These are phyloP conservation scores for Tipula lateralis DNA, from an alignment of 2,888 invertebrate genomes.

Conservation along the genomic window DNA sequence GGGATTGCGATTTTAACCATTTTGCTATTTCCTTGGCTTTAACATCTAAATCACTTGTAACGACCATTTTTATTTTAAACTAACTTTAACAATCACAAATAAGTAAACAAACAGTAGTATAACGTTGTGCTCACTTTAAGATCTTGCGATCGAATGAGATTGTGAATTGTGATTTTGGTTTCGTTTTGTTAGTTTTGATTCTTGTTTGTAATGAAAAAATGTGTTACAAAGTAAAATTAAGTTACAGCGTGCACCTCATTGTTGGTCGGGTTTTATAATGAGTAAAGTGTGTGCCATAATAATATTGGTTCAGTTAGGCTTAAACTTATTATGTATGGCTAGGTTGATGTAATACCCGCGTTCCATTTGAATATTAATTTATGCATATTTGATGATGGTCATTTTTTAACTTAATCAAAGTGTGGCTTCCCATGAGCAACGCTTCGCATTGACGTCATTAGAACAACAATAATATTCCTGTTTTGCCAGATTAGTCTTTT, in stretches of 20 bases:
- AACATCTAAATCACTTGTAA: not conserved
- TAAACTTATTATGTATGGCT: no score
- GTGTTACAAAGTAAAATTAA: not conserved
- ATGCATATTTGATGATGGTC: no score
- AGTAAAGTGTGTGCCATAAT: no score
- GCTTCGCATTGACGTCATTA: no score
- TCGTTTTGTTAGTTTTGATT: not conserved
- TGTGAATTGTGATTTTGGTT: not conserved
- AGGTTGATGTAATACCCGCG: no score
- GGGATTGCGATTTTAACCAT: slow-evolving; percentile 61
- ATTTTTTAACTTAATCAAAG: no score
- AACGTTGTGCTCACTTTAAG: not conserved
- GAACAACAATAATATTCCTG: no score
- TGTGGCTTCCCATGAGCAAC: no score
- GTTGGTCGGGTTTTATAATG: not conserved
- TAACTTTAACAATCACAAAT: not conserved
- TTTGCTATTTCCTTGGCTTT: slow-evolving; percentile 38
- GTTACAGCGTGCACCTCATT: not conserved
- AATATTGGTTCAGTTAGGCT: no score
- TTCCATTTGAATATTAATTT: no score
- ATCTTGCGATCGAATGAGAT: not conserved
- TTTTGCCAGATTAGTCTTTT: no score
- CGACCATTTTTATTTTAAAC: not conserved
- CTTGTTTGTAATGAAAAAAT: no score
- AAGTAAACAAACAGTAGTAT: not conserved